Evolutionary conservation across 2,797 vertebrate genomes (phyloP), one percentile per base, ranked within the genome.

Genomic region (Poeciliopsis infans): DNA sequence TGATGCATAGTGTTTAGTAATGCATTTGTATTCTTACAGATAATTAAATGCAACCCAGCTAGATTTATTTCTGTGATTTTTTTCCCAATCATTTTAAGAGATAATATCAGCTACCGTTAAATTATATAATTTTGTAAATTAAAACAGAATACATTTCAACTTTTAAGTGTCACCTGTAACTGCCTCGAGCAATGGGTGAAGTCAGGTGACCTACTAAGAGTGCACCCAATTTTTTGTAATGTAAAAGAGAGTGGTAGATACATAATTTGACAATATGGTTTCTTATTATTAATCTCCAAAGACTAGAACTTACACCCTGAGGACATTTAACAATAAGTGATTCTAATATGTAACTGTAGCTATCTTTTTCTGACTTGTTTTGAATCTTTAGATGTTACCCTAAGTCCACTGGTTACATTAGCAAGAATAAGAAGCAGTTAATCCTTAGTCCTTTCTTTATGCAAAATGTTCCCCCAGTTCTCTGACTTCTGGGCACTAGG

Each of bases 401-500:
- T 5, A 39, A 39, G 36, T 39, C 5, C 36, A 5, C 36, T 39
- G 36, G 36, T 39, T 5, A 39, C 36, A 39, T 25, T 39, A 18
- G 13, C 25, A 23, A 71, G 45, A 61, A 74, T 15, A 76, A 71
- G 51, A 75, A 69, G 66, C 79, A 28, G 61, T 5, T 43, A 69
- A 69, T 45, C 25, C 79, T 12, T 66, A 59, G 16, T 33, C 43
- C 55, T 66, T 79, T 83, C 47, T 66, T 82, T 87, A 82, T 39
- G 64, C 71, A 85, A 59, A 72, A 43, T 68, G n/a, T 75, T 69
- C 73, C 20, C 6, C 64, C 82, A 83, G 78, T 82, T 74, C 18
- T 68, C 87, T 82, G 77, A 88, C 86, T 83, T 85, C 57, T 74
- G 82, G 71, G 80, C 77, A 75, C 80, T 91, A 80, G 85, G 89